Conservation (phyloP, 1,140 invertebrate species). For the Heliconius melpomene region DNA sequence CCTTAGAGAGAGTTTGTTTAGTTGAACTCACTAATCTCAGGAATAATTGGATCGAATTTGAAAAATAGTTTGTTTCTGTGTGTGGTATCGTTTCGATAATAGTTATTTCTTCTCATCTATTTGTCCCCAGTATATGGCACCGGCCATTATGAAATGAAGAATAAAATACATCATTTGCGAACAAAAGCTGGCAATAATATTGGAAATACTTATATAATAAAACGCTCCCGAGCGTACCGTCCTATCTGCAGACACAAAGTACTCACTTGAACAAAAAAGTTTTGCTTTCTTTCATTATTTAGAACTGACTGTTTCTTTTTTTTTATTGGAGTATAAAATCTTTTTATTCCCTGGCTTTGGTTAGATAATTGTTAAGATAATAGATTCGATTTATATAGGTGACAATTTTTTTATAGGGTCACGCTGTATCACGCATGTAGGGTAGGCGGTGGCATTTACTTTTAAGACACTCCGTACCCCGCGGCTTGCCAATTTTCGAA, state of each 20-base stretch:
- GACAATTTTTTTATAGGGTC: too few relatives aligned
- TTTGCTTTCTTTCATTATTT: conserved; percentile 5
- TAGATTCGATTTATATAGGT: not conserved
- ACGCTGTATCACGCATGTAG: too few relatives aligned
- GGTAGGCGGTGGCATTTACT: too few relatives aligned
- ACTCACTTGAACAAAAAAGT: not conserved
- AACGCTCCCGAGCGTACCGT: not conserved
- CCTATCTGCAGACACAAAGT: not conserved
- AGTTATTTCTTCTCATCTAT: too few relatives aligned
- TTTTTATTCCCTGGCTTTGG: not conserved
- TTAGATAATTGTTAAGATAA: not conserved
- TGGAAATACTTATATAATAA: conserved; percentile 5
- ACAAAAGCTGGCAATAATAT: conserved; percentile 2
- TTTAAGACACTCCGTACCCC: too few relatives aligned
- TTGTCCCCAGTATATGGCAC: not conserved
- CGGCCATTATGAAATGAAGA: not conserved
- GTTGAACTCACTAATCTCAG: too few relatives aligned
- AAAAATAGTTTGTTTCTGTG: too few relatives aligned
- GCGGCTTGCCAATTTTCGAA: too few relatives aligned
- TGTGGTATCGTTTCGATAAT: too few relatives aligned
- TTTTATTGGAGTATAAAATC: not conserved
- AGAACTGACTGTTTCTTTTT: not conserved
- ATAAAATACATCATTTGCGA: not conserved
- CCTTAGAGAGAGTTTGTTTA: too few relatives aligned
- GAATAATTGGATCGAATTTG: too few relatives aligned